A percentile compares a stretch with the other conserved stretches of the same genome.
phyloP scores from a whole-genome alignment of 1,140 invertebrate genomes.

The Batillaria attramentaria region DNA sequence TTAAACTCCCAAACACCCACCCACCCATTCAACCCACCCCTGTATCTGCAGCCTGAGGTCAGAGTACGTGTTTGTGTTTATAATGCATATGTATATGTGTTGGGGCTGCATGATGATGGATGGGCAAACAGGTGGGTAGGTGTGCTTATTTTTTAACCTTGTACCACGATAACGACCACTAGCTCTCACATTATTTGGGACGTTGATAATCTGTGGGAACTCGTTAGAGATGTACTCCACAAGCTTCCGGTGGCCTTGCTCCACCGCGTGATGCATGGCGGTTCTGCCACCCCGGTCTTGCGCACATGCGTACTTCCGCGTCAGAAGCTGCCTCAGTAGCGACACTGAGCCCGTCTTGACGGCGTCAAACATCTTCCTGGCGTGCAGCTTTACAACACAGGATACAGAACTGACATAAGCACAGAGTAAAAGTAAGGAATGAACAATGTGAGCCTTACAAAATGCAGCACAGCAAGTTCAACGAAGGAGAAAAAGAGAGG shows the following conservation, averaged over 20 bases:
- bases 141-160: too few species aligned
- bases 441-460: not conserved
- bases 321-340: conserved; percentile 42
- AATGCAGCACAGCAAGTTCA: not conserved
- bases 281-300: conserved; percentile 59
- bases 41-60: too few species aligned
- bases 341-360: conserved; percentile 9
- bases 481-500: not conserved
- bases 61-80: too few species aligned
- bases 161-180: too few species aligned
- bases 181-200: conserved; percentile 57
- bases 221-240: conserved; percentile 44
- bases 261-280: conserved; percentile 56
- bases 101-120: too few species aligned
- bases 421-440: not conserved
- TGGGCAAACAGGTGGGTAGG: too few species aligned
- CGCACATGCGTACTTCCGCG: conserved; percentile 51
- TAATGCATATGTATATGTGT: too few species aligned
- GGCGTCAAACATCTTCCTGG: conserved; percentile 28
- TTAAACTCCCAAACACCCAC: too few species aligned
- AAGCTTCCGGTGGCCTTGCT: conserved; percentile 42
- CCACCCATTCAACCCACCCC: too few species aligned
- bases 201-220: conserved; percentile 47
- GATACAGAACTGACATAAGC: not conserved
- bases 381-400: conserved; percentile 8